phyloP scores from a whole-genome alignment of 2,797 vertebrate species.

The Botia kubotai region DNA sequence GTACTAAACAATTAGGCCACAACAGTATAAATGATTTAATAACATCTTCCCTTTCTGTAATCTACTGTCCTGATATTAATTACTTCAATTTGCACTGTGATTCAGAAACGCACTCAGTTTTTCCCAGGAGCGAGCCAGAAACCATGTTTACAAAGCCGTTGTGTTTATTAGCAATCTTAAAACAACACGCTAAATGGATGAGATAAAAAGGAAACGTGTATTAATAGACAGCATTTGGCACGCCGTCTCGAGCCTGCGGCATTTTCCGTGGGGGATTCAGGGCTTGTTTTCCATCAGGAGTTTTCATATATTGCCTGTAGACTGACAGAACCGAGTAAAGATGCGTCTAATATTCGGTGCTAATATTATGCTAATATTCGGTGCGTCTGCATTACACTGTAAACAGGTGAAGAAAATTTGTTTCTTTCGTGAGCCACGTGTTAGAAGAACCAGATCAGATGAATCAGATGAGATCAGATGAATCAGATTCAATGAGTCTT shows the following conservation, averaged over 20 bases:
- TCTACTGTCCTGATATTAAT: constrained; percentile 8
- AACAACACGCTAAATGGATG: constrained; percentile 31
- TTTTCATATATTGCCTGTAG: background rate
- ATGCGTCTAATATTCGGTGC: background rate
- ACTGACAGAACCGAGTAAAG: background rate
- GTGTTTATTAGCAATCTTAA: constrained; percentile 33
- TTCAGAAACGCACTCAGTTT: background rate
- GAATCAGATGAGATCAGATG: too few relatives aligned
- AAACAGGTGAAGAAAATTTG: constrained; percentile 6
- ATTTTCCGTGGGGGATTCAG: constrained; percentile 63
- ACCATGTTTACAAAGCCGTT: constrained; percentile 26
- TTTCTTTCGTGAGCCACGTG: constrained; percentile 4
- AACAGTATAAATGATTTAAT: background rate
- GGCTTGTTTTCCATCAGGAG: constrained; percentile 38
- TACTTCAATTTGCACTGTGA: background rate
- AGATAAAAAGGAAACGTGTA: constrained; percentile 20
- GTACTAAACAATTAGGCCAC: too few relatives aligned
- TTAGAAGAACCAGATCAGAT: constrained; percentile 6
- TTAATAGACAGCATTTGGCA: constrained; percentile 37
- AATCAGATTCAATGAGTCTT: background rate
- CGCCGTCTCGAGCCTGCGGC: constrained; percentile 10
- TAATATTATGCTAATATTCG: background rate
- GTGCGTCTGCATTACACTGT: background rate
- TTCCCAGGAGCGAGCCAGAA: constrained; percentile 1
- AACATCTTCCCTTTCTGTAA: background rate